Evolutionary conservation across 2,113 vertebrate genomes (phyloP).

Genomic region (Lycaon pictus): DNA sequence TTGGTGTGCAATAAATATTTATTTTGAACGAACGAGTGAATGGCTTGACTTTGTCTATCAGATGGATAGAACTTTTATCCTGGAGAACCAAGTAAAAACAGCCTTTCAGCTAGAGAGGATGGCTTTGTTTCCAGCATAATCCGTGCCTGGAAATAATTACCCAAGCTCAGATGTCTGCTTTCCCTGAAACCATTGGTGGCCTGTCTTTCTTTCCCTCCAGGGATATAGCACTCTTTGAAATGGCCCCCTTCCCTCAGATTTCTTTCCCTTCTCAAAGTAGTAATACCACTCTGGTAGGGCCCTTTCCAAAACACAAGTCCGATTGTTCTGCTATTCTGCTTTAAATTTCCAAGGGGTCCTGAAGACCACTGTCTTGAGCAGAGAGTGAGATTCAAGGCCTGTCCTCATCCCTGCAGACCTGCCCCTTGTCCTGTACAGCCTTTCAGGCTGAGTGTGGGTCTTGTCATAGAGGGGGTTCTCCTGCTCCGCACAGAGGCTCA

Average conservation of each 20-base stretch:
- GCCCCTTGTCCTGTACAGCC: fast-evolving
- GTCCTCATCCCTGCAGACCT: not conserved
- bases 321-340: not conserved
- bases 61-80: not conserved
- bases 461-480: not conserved
- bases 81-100: conserved; percentile 30
- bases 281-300: not conserved
- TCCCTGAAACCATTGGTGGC: not conserved
- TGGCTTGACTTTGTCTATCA: not conserved
- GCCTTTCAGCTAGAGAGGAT: not conserved
- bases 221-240: not conserved
- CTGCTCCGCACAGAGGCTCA: not conserved
- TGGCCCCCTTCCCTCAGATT: not conserved
- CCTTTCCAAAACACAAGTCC: not conserved
- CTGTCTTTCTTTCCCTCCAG: not conserved
- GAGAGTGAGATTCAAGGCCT: not conserved
- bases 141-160: conserved; percentile 64
- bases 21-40: not conserved
- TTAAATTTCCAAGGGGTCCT: not conserved
- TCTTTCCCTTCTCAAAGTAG: not conserved
- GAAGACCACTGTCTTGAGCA: not conserved
- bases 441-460: fast-evolving
- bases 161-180: not conserved
- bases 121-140: conserved; percentile 56
- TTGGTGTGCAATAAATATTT: not conserved